Percentiles rank a stretch among this genome's conserved stretches.
phyloP scores from a whole-genome alignment of 53 echinoderm and acorn worm genomes.

The Apostichopus leukothele region DNA sequence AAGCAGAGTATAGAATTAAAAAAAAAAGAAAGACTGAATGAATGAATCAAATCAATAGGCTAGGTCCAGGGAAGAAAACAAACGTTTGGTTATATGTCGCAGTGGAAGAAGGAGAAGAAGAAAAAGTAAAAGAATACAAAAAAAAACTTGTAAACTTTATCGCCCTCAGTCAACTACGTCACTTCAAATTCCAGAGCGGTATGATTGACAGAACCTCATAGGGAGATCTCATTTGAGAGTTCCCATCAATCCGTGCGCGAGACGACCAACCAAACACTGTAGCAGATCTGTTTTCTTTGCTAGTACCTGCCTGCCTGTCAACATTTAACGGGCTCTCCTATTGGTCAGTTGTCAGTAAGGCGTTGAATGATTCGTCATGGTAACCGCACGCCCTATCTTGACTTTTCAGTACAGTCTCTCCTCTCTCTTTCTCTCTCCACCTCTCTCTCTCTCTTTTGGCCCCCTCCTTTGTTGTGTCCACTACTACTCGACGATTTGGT shows the following conservation, averaged over 20 bases:
- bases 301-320: constrained; percentile 51
- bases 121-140: too few relatives aligned
- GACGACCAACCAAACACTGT: constrained; percentile 52
- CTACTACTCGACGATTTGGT: too few relatives aligned
- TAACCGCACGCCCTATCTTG: constrained; percentile 43
- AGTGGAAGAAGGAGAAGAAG: background rate
- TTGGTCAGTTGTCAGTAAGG: constrained; percentile 33
- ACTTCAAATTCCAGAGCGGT: constrained; percentile 34
- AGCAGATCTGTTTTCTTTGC: constrained; percentile 53
- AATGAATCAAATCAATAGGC: too few relatives aligned
- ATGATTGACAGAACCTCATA: constrained; percentile 68
- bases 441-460: background rate
- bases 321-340: constrained; percentile 33
- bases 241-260: constrained; percentile 59
- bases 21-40: too few relatives aligned
- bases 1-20: too few relatives aligned
- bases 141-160: constrained; percentile 43
- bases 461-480: background rate
- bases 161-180: constrained; percentile 43
- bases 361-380: constrained; percentile 10
- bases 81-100: background rate
- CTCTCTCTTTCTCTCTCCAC: background rate
- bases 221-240: constrained; percentile 58
- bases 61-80: background rate
- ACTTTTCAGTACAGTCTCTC: background rate